Base-by-base conservation (phyloP, 1,140 invertebrate genomes). In the Oscheius sp. region DNA sequence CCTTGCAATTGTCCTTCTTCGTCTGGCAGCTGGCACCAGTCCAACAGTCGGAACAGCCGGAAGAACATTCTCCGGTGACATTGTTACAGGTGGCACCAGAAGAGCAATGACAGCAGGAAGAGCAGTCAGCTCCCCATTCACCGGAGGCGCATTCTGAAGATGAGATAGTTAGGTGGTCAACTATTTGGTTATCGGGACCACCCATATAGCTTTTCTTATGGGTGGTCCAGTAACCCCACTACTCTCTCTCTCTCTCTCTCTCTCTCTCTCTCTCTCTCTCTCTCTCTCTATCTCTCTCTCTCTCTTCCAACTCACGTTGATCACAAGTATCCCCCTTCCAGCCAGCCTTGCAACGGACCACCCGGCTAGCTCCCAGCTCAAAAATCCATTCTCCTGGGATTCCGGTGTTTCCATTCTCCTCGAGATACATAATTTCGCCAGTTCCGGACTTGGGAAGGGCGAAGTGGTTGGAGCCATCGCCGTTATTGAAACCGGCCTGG, bases 251-350 rank as follows among this genome's bases (percentile, higher is more conserved):
- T n/a, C n/a, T n/a, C n/a, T n/a, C n/a, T n/a, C n/a, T n/a, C n/a
- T n/a, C n/a, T n/a, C n/a, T n/a, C n/a, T n/a, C n/a, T n/a, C n/a
- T n/a, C n/a, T n/a, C n/a, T n/a, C n/a, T n/a, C n/a, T n/a, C n/a
- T n/a, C n/a, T n/a, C n/a, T n/a, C n/a, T n/a, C n/a, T n/a, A n/a
- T n/a, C n/a, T n/a, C n/a, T n/a, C n/a, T n/a, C n/a, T n/a, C n/a
- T n/a, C 58, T 49, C 32, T 62, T 29, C 15, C 26, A 42, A 38
- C 65, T 61, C 36, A 83, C 81, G 69, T 74, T 84, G 81, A 79
- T 84, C 83, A 72, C 83, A 84, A 61, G 81, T 84, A 64, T 83
- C 81, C 3, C 83, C 82, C 64, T 83, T 83, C 38, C 84, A 79
- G 28, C 82, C 82, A 34, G 74, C 49, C 55, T 83, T 83, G 64